Evolutionary conservation across 1,140 invertebrate species (phyloP), one percentile per base, ranked within the genome.

Genomic region (Phymorhynchus buccinoides): DNA sequence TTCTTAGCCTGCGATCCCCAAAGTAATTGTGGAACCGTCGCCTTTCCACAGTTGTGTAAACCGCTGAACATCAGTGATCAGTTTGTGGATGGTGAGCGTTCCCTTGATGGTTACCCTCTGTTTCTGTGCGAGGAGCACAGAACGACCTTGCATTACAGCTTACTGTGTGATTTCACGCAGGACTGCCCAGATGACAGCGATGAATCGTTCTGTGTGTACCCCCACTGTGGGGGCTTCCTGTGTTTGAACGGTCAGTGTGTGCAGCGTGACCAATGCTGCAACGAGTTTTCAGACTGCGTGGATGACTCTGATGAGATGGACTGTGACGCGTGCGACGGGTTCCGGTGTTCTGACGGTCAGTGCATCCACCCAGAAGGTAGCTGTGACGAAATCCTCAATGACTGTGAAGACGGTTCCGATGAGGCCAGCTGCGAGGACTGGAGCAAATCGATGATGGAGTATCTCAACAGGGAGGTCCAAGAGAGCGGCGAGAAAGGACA

Each of bases 101-200:
- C 4, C 4, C 0, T 12, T 16, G 35, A n/a, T 27, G 12, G 12
- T 16, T 35, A 22, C 27, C 12, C 9, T 27, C 1, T 78, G 75
- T 78, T 78, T 41, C 0, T 41, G 35, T 78, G 75, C 41, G 32
- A 41, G 1, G 14, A 35, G 16, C 1, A 30, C 12, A 39, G 35
- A 4, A 30, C 35, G 14, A 41, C 75, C 37, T 16, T 78, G 30
- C 75, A 12, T 30, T 78, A 78, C 35, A 78, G 12, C 12, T 35
- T 78, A 39, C 27, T 78, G 32, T 78, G 75, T 78, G 75, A 78
- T 41, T 78, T 78, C 75, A 35, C 35, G 22, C 1, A 39, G 41
- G 75, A 78, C 35, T 78, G 75, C 9, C 12, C 14, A 39, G 75
- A 78, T 7, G 75, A 39, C 1, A 39, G 35, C 0, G 75, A 78